A percentile compares a stretch with the other conserved stretches of the same genome.
These are phyloP conservation scores for Pristis pectinata DNA, from an alignment of 2,797 vertebrate species.

Conservation along the genomic window DNA sequence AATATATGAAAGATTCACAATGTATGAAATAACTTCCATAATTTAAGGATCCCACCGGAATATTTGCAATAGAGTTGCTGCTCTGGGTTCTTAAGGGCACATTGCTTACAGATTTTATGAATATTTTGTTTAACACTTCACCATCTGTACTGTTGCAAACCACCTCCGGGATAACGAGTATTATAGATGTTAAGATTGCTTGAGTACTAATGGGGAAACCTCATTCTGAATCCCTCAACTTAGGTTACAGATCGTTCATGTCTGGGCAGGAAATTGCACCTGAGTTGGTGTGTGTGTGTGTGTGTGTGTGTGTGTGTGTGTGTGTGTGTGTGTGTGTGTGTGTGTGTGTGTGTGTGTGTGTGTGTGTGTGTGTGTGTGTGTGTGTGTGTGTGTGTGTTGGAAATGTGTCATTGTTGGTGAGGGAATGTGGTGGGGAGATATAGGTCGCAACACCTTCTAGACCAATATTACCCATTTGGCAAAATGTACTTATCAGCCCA, in stretches of 20 bases:
- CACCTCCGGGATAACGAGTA: background rate
- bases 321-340: too few species aligned
- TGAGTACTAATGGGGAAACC: background rate
- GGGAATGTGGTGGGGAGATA: background rate
- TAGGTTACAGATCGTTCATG: background rate
- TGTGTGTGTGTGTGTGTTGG: too few species aligned
- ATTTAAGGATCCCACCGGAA: conserved; percentile 25
- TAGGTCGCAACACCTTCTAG: background rate
- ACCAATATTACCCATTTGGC: background rate
- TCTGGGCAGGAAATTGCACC: background rate
- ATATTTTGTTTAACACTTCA: conserved; percentile 6
- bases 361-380: too few species aligned
- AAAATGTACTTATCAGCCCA: background rate
- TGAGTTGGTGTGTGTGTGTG: too few species aligned
- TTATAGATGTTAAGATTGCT: background rate
- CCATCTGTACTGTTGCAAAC: background rate
- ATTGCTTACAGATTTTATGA: background rate
- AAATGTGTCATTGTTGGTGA: background rate
- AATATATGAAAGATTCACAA: conserved; percentile 34
- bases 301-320: too few species aligned
- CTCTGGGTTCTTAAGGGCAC: conserved; percentile 13
- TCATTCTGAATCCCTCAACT: background rate
- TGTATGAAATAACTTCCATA: conserved; percentile 35
- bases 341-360: too few species aligned
- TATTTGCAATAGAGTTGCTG: conserved; percentile 5